Conservation (phyloP, 2,888 invertebrate species). For the Drosophila suboccidentalis region DNA sequence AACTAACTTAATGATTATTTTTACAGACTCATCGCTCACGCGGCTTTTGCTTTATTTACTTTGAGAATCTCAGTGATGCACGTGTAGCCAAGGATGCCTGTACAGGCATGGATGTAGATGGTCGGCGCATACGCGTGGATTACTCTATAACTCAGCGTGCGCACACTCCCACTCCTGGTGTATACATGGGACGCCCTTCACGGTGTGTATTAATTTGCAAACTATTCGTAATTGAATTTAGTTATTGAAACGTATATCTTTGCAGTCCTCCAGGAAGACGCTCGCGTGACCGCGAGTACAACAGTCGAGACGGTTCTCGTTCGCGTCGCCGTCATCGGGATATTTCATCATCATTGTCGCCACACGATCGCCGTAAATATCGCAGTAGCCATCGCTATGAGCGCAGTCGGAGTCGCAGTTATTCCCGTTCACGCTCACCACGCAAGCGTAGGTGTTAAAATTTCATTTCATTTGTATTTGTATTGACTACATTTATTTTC, state of each 20-base stretch:
- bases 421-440: conserved; percentile 74
- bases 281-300: conserved; percentile 46
- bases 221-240: neutral
- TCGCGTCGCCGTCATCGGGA: conserved; percentile 58
- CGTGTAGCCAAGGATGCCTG: conserved; percentile 97
- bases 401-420: conserved; percentile 79
- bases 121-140: conserved; percentile 96
- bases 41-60: conserved; percentile 99
- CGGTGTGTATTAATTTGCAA: conserved; percentile 52
- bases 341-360: conserved; percentile 36
- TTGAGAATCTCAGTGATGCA: conserved; percentile 94
- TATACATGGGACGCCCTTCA: conserved; percentile 98
- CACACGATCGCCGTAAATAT: conserved; percentile 33
- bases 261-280: conserved; percentile 23
- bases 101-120: conserved; percentile 97
- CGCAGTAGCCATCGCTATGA: conserved; percentile 62
- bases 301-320: conserved; percentile 31
- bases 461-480: neutral
- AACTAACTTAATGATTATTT: neutral
- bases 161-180: conserved; percentile 98
- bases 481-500: neutral
- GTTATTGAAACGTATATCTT: neutral
- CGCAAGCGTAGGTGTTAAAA: conserved; percentile 62
- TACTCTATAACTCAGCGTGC: conserved; percentile 98
- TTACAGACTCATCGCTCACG: conserved; percentile 95